A percentile compares a stretch with the other conserved stretches of the same genome.
phyloP scores from a whole-genome alignment of 2,797 vertebrate species.

The Pantherophis vulpinus region DNA sequence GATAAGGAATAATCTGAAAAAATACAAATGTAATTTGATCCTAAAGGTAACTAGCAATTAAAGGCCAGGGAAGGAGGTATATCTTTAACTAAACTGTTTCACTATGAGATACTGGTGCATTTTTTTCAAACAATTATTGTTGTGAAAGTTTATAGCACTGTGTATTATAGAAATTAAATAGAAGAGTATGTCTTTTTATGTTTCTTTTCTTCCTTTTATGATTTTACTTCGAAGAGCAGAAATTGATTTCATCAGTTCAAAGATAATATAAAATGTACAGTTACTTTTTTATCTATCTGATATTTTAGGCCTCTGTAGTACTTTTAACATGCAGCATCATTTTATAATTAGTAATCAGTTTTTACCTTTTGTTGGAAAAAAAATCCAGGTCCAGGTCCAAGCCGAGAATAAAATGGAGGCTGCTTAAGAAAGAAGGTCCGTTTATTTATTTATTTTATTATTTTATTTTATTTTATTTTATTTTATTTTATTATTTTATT shows the following conservation, averaged over 20 bases:
- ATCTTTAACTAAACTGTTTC: background rate
- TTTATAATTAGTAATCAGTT: background rate
- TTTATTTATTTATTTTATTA: no score
- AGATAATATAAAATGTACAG: background rate
- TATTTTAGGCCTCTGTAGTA: background rate
- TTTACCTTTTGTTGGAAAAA: background rate
- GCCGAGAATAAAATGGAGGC: no score
- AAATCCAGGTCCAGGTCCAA: no score
- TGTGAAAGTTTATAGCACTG: background rate
- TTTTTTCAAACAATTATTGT: background rate
- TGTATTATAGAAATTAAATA: background rate
- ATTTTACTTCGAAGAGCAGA: background rate
- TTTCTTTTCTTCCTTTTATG: background rate
- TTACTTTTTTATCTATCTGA: background rate
- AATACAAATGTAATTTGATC: background rate
- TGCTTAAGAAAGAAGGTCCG: no score
- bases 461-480: no score
- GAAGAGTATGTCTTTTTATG: background rate
- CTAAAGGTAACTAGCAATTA: background rate
- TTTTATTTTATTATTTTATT: no score
- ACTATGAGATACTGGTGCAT: background rate
- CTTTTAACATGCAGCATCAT: background rate
- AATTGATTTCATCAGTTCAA: background rate
- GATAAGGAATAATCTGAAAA: background rate
- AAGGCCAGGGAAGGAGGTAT: background rate